A percentile compares a stretch with the other conserved stretches of the same genome.
phyloP scores from a whole-genome alignment of 2,888 invertebrate genomes.

The Calephelis perditalis region DNA sequence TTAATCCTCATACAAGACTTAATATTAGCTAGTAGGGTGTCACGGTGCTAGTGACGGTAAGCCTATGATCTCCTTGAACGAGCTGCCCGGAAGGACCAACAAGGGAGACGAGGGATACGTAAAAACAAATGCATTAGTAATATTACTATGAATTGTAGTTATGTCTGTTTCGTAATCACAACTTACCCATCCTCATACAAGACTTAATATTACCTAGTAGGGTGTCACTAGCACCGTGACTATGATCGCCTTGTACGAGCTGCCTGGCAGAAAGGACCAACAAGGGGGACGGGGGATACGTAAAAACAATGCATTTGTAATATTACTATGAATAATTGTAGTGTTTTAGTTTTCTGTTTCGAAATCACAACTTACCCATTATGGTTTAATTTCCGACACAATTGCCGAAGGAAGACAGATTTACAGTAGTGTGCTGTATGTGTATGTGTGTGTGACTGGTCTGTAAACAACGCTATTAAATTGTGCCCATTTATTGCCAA shows the following conservation, averaged over 20 bases:
- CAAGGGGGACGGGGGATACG: too few relatives aligned
- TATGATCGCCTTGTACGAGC: too few relatives aligned
- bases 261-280: too few relatives aligned
- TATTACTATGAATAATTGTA: not conserved
- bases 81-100: too few relatives aligned
- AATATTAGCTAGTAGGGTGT: too few relatives aligned
- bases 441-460: not conserved
- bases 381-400: not conserved
- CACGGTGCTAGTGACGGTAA: too few relatives aligned
- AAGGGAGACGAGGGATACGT: too few relatives aligned
- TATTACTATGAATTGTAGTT: not conserved
- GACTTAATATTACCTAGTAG: too few relatives aligned
- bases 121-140: not conserved
- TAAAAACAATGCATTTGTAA: not conserved
- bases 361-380: not conserved
- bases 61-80: too few relatives aligned
- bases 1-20: too few relatives aligned
- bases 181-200: not conserved
- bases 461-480: conserved; percentile 10
- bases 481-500: conserved; percentile 2
- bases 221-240: too few relatives aligned
- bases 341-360: not conserved
- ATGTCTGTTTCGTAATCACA: not conserved
- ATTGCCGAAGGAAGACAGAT: conserved; percentile 6
- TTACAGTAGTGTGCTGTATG: not conserved